Base-by-base conservation (phyloP, 2,888 invertebrate genomes). In the Teleiodes luculella region DNA sequence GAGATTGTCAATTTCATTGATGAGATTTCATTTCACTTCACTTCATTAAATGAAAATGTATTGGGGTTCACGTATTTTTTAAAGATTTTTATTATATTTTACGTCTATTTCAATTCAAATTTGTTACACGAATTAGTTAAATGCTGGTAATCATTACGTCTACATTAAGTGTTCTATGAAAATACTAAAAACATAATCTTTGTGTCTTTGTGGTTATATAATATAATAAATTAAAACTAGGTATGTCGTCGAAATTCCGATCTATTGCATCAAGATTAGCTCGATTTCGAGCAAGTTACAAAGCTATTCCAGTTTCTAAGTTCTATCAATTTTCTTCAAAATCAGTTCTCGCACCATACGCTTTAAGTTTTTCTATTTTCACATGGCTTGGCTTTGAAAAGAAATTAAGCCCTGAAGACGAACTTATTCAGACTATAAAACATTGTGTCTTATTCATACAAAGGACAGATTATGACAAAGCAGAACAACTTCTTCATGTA, bases 401-500 rank as follows among this genome's bases (percentile, higher is more conserved):
- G 56, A 91, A 94, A 61, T 88, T 92, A n/a, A 80, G 62, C 50
- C 91, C 92, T 2, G 93, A 94, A 76, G 92, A 94, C 52, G 94
- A 95, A 68, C 81, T 97, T 16, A 92, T 95, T 60, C 91, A 91
- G 65, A 93, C 93, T 0, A 93, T 97, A 55, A 96, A 96, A 83
- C 91, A 95, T 62, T 95, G 95, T 7, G 91, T 96, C 61, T 80
- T 96, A 16, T 92, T 94, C 60, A 94, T 94, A 52, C 94, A 95
- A 80, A 83, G 90, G 58, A 88, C 91, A 62, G 91, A 94, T 67
- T 92, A 86, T 65, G 90, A 91, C 4, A 93, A 93, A 74, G 97
- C 98, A 0, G 97, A 98, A 76, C 93, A 94, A 80, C 92, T 97
- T 78, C 90, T 98, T 11, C 97, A 98, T 80, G 79, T 97, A 20